Evolutionary conservation across 1,140 invertebrate species (phyloP), one percentile per base, ranked within the genome.

Genomic region (Drosophila nannoptera): DNA sequence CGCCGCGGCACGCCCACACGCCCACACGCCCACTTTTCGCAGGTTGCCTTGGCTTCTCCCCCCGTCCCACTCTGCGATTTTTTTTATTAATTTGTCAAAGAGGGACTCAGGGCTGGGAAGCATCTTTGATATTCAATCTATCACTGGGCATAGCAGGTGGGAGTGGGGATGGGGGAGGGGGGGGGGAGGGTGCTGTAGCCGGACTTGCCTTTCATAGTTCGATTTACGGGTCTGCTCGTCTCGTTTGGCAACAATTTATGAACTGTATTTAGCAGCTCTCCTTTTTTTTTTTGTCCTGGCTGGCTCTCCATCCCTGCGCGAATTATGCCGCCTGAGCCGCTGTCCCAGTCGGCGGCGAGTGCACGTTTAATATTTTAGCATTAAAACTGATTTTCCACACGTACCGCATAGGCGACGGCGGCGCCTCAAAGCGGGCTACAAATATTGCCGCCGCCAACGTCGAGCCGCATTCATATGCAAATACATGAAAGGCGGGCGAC

Each of bases 401-500:
- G 77, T 86, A 67, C 58, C 58, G 61, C 62, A 69, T 76, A 84
- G 80, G 78, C 75, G 60, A 61, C 53, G 54, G 48, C 71, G 66
- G 50, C 61, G 68, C 68, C 75, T 73, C 69, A 71, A 56, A 64
- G 38, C 66, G 48, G 70, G 70, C 61, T 46, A 63, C 49, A 52
- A 78, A 78, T 78, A 81, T 73, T 70, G 70, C 74, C 63, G 52
- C 59, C 66, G 45, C 63, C 61, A 45, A 59, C 71, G 56, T 55
- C 64, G 78, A 75, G 81, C 80, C 77, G 81, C 63, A 86, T 84
- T 84, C 81, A 86, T 86, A 84, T 84, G 81, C 81, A 84, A 84
- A 84, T 84, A 84, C 76, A 76, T 75, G 64, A 84, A 86, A 77
- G 73, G 75, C 67, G 67, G 59, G 8, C 48, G 32, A 38, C 46